Evolutionary conservation across 1,140 invertebrate genomes (phyloP).

Genomic region (Penaeus japonicus): DNA sequence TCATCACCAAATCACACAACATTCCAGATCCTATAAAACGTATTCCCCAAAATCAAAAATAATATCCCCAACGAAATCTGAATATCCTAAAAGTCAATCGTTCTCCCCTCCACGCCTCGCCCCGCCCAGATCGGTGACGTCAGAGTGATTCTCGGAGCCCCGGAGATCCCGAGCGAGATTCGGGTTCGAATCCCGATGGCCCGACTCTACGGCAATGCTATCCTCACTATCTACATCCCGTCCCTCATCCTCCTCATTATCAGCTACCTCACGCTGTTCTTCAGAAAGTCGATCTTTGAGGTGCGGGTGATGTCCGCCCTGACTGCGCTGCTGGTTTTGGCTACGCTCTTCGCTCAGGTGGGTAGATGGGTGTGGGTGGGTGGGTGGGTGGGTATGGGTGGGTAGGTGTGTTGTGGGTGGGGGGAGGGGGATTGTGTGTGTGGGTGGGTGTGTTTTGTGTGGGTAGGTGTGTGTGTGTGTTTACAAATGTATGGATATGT

Average conservation of each 20-base stretch:
- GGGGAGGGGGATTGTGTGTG: not conserved
- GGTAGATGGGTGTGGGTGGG: too few species aligned
- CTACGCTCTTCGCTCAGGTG: slow-evolving; percentile 46
- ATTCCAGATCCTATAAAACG: too few species aligned
- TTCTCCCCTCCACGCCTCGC: too few species aligned
- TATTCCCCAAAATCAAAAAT: too few species aligned
- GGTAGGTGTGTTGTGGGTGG: too few species aligned
- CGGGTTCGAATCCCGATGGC: slow-evolving; percentile 40
- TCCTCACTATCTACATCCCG: slow-evolving; percentile 46
- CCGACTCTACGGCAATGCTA: slow-evolving; percentile 31
- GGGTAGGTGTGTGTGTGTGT: too few species aligned
- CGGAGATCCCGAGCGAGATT: not conserved
- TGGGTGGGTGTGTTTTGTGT: not conserved
- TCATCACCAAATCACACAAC: too few species aligned
- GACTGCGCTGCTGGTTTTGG: slow-evolving; percentile 40
- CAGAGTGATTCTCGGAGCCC: not conserved
- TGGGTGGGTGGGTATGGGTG: not conserved
- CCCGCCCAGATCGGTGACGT: slow-evolving; percentile 28
- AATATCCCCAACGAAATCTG: too few species aligned
- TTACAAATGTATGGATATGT: too few species aligned
- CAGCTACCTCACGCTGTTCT: slow-evolving; percentile 50
- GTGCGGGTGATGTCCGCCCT: slow-evolving; percentile 33
- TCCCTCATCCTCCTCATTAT: slow-evolving; percentile 47
- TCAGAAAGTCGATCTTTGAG: slow-evolving; percentile 45
- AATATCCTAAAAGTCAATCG: too few species aligned